Evolutionary conservation across 2,888 invertebrate species (phyloP), one percentile per base, ranked within the genome.

Genomic region (Eristalis pertinax): DNA sequence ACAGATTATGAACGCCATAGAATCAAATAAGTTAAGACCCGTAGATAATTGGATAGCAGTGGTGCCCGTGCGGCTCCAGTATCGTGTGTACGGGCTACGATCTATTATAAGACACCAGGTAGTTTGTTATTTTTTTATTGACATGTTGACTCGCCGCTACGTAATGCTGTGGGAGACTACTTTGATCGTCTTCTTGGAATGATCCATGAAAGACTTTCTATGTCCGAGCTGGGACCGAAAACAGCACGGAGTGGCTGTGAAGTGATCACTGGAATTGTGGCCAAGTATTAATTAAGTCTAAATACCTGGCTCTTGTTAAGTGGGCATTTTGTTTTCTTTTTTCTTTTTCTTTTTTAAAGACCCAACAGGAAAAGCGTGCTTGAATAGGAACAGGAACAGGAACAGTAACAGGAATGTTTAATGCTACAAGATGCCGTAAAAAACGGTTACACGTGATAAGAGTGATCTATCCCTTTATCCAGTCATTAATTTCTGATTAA

Each of bases 91-190:
- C n/a, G n/a, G 38, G 43, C 8, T 67, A 43, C 41, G n/a, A 50
- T 50, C 22, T 67, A 43, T 41, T 24, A 43, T 43, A 15, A 24
- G 67, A 11, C 50, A 41, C 35, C 24, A 41, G 26, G 67, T 67
- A 24, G 65, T 65, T 67, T 41, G 67, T 41, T 43, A 26, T 67
- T 15, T 26, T 26, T 67, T 26, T 24, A 67, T 67, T 67, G 38
- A 22, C 41, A 24, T 67, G 41, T 38, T 24, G 24, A 43, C 67
- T 26, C 56, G 32, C 26, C 26, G 19, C 19, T 50, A 8, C 7
- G 50, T 50, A 19, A 50, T 50, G n/a, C 50, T 50, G 50, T 50
- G 50, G 50, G 50, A 50, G 50, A 19, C 19, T 19, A 10, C 50
- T 50, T 50, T 19, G 50, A 50, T 50, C 50, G 50, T 50, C 50